Evolutionary conservation across 2,113 vertebrate species (phyloP).

Genomic region (Sceloporus undulatus): DNA sequence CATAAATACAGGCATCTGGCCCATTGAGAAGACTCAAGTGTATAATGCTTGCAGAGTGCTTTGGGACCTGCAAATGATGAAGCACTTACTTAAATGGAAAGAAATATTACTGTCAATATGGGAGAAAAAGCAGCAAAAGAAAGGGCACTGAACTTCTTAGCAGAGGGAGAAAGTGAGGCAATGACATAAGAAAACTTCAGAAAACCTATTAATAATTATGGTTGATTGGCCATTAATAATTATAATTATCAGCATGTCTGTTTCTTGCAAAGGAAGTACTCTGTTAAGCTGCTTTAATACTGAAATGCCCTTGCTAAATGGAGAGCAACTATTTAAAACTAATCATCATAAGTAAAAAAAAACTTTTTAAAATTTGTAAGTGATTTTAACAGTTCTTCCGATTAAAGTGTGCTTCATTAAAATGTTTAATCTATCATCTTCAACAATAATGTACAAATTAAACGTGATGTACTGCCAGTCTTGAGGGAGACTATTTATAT

Average conservation of each 20-base stretch:
- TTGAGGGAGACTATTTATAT: neutral
- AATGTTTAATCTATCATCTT: neutral
- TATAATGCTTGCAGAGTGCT: constrained; percentile 13
- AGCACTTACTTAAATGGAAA: constrained; percentile 28
- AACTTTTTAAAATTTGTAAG: neutral
- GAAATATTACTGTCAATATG: constrained; percentile 8
- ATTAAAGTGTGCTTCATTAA: neutral
- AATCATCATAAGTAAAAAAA: neutral
- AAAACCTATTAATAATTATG: neutral
- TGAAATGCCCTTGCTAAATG: neutral
- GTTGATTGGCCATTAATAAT: neutral
- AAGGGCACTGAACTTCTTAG: neutral
- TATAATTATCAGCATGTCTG: neutral
- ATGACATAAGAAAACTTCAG: neutral
- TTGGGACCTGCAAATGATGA: constrained; percentile 10
- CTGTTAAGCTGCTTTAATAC: neutral
- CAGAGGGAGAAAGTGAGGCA: constrained; percentile 6
- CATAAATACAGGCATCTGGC: constrained; percentile 4
- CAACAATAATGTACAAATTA: neutral
- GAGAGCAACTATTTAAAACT: neutral
- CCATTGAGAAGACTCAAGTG: neutral
- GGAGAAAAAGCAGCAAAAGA: neutral
- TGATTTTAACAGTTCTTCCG: neutral
- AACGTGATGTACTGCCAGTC: neutral
- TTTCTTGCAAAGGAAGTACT: neutral